Evolutionary conservation across 2,797 vertebrate genomes (phyloP).

Genomic region (Morelia viridis): DNA sequence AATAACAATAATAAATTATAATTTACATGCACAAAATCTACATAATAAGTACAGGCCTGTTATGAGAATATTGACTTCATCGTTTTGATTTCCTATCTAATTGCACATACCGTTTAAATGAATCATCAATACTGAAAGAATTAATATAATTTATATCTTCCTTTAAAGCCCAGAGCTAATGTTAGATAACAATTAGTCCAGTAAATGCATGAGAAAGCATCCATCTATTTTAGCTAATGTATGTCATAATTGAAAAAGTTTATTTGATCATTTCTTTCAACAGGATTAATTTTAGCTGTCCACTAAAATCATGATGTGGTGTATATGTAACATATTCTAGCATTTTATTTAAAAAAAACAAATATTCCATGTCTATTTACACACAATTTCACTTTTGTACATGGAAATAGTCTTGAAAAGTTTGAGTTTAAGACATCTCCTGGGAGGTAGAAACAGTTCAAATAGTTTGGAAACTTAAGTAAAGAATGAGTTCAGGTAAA

Average conservation of each 20-base stretch:
- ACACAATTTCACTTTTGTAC: neutral
- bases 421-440: neutral
- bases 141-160: constrained; percentile 27
- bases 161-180: constrained; percentile 34
- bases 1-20: neutral
- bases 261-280: constrained; percentile 18
- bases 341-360: neutral
- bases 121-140: constrained; percentile 12
- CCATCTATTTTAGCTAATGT: constrained; percentile 8
- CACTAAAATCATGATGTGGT: constrained; percentile 19
- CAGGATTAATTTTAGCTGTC: neutral
- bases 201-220: neutral
- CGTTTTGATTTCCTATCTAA: constrained; percentile 23
- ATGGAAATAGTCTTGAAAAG: neutral
- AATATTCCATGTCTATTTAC: neutral
- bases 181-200: constrained; percentile 16
- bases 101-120: constrained; percentile 43
- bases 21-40: constrained; percentile 16
- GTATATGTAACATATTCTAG: neutral
- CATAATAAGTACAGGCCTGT: constrained; percentile 13
- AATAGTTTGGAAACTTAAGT: neutral
- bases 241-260: neutral
- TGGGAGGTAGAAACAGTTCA: neutral
- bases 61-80: constrained; percentile 23
- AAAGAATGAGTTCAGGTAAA: neutral